Conservation (phyloP, 2,113 vertebrate genomes). For the Conger conger region DNA sequence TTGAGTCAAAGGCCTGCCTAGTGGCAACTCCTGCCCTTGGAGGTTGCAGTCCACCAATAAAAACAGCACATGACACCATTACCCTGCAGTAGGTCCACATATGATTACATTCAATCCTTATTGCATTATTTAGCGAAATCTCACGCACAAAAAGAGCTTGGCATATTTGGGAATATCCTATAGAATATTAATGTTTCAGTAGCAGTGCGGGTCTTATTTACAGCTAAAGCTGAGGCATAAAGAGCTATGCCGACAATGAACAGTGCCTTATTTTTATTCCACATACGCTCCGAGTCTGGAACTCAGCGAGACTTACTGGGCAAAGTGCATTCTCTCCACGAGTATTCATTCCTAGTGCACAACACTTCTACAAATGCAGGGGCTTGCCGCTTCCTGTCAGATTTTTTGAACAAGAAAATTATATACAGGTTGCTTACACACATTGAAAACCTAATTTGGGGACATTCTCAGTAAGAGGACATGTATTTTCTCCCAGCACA, state of each 20-base stretch:
- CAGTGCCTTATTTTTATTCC: slow-evolving; percentile 52
- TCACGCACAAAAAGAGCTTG: not conserved
- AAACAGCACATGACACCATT: not conserved
- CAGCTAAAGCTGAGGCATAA: slow-evolving; percentile 39
- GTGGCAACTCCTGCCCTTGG: slow-evolving; percentile 46
- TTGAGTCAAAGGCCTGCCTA: slow-evolving; percentile 46
- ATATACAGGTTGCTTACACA: slow-evolving; percentile 57
- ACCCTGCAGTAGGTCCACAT: not conserved
- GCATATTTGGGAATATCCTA: not conserved
- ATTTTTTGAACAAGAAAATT: slow-evolving; percentile 49
- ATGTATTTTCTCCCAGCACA: slow-evolving; percentile 53
- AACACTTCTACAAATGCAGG: not conserved
- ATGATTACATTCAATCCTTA: not conserved
- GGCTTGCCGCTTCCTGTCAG: not conserved
- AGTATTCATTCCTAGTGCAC: not conserved
- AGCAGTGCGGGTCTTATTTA: slow-evolving; percentile 43
- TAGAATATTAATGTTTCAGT: not conserved
- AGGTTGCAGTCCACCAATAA: slow-evolving; percentile 15
- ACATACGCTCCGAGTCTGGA: slow-evolving; percentile 32
- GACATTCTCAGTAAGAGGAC: slow-evolving; percentile 31
- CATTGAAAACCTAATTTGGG: slow-evolving; percentile 63
- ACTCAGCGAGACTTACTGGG: slow-evolving; percentile 18
- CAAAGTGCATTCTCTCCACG: not conserved
- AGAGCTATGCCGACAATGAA: slow-evolving; percentile 31
- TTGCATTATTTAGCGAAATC: not conserved